Evolutionary conservation across 2,888 invertebrate species (phyloP).

Genomic region (Resseliella maxima): DNA sequence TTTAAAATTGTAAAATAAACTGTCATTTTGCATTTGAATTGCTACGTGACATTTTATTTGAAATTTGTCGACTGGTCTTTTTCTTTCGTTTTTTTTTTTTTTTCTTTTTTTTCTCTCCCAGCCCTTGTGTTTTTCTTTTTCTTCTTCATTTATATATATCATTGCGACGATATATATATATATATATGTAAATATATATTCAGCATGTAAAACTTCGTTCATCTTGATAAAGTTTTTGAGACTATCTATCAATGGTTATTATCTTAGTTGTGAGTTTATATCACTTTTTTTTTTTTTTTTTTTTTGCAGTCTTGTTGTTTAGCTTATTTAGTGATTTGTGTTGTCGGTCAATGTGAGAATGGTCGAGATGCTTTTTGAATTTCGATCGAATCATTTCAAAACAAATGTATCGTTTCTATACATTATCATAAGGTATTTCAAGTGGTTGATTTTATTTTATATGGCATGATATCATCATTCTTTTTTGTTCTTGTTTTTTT

Average conservation of each 20-base stretch:
- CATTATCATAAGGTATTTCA: not conserved
- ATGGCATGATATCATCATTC: no score
- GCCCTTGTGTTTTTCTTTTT: not conserved
- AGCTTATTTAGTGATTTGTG: slow-evolving; percentile 1
- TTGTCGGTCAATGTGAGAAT: not conserved
- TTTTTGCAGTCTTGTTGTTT: not conserved
- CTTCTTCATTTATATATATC: not conserved
- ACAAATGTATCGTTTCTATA: not conserved
- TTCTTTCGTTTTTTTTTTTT: not conserved
- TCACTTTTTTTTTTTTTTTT: not conserved
- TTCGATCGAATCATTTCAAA: not conserved
- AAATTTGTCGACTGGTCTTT: slow-evolving; percentile 24
- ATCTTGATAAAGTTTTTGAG: slow-evolving; percentile 24
- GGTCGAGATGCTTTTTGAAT: not conserved
- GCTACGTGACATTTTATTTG: slow-evolving; percentile 57
- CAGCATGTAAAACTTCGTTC: not conserved
- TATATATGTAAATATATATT: no score
- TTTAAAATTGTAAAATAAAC: slow-evolving; percentile 57
- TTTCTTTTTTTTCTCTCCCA: not conserved
- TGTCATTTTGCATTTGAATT: slow-evolving; percentile 57
- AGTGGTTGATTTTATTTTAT: no score
- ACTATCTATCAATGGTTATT: not conserved
- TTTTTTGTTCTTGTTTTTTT: no score
- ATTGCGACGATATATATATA: not conserved
- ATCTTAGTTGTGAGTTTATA: slow-evolving; percentile 15